Conservation (phyloP, 2,888 invertebrate genomes). For the Chymomyza caudatula region DNA sequence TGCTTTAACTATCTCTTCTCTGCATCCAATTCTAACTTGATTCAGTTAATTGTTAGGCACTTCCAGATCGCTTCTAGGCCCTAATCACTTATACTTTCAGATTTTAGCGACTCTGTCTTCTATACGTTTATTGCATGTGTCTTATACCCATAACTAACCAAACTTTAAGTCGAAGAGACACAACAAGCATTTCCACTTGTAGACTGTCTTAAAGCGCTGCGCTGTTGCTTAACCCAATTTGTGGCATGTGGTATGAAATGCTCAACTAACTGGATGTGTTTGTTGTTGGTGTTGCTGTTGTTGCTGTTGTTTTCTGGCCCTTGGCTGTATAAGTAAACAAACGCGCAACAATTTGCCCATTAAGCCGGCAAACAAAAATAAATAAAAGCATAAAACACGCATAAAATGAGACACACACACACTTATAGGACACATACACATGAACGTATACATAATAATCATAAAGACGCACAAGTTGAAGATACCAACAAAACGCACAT, state of each 20-base stretch:
- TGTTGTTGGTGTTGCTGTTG: too few species aligned
- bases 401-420: constrained; percentile 16
- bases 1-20: too few species aligned
- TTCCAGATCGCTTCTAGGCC: too few species aligned
- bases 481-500: constrained; percentile 25
- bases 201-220: not conserved
- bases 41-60: too few species aligned
- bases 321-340: not conserved
- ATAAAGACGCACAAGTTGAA: constrained; percentile 16
- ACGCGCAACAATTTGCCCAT: constrained; percentile 32
- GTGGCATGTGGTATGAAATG: not conserved
- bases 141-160: too few species aligned
- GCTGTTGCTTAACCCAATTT: not conserved
- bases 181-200: not conserved
- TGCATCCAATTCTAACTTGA: too few species aligned
- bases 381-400: constrained; percentile 7
- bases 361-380: constrained; percentile 5
- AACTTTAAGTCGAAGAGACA: too few species aligned
- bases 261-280: not conserved
- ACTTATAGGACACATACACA: constrained; percentile 14
- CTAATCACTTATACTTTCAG: too few species aligned
- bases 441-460: constrained; percentile 21
- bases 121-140: too few species aligned
- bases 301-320: not conserved
- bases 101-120: too few species aligned